phyloP scores from a whole-genome alignment of 2,797 vertebrate genomes.

The Lithobates pipiens region DNA sequence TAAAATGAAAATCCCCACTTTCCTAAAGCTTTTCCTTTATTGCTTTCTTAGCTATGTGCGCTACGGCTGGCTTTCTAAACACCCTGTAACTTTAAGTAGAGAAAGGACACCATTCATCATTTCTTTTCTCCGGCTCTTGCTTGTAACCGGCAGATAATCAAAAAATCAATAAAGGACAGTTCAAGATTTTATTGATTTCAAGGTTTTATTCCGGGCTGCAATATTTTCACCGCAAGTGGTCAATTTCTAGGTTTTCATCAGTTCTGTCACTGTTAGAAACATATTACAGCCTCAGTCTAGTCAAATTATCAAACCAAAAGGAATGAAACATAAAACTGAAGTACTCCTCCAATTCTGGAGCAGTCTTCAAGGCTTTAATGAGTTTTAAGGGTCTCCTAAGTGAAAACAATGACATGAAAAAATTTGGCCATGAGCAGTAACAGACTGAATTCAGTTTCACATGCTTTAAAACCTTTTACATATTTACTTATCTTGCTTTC shows the following conservation, averaged over 20 bases:
- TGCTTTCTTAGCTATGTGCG: slow-evolving; percentile 43
- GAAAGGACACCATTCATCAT: slow-evolving; percentile 50
- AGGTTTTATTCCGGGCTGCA: slow-evolving; percentile 53
- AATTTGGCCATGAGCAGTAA: slow-evolving; percentile 8
- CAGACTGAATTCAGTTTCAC: slow-evolving; percentile 6
- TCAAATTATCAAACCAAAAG: slow-evolving; percentile 48
- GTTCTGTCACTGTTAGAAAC: slow-evolving; percentile 39
- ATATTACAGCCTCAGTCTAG: slow-evolving; percentile 43
- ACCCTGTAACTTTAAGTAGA: slow-evolving; percentile 34
- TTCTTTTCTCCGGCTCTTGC: slow-evolving; percentile 36
- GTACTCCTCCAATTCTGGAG: slow-evolving; percentile 32
- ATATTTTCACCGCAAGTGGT: slow-evolving; percentile 60
- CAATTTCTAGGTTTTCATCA: slow-evolving; percentile 58
- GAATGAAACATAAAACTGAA: slow-evolving; percentile 49
- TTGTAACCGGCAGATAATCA: slow-evolving; percentile 54
- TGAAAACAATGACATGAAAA: slow-evolving; percentile 24
- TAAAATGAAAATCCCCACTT: slow-evolving; percentile 16
- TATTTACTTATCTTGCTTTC: neutral
- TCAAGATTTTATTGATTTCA: slow-evolving; percentile 62
- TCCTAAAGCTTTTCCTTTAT: slow-evolving; percentile 34
- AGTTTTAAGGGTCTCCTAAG: slow-evolving; percentile 42
- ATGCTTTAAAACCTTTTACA: slow-evolving; percentile 12
- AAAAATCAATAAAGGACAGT: slow-evolving; percentile 57
- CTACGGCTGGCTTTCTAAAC: slow-evolving; percentile 21
- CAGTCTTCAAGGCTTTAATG: slow-evolving; percentile 24